Evolutionary conservation across 2,888 invertebrate genomes (phyloP), one percentile per base, ranked within the genome.

Genomic region (Lysandra bellargus): DNA sequence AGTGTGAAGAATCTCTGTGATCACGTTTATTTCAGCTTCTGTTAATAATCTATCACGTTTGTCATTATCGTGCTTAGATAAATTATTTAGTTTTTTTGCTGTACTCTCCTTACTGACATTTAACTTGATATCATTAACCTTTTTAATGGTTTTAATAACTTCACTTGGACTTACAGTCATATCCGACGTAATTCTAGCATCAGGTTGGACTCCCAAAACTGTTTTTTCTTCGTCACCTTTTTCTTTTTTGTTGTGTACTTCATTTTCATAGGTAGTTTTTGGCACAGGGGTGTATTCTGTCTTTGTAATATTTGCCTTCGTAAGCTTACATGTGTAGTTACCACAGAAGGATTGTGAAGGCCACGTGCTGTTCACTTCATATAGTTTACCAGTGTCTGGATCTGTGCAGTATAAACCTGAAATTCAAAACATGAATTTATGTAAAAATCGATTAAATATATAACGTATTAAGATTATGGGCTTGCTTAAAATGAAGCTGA

Each of bases 401-500:
- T 95, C 95, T 82, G 90, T 88, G 82, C 95, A 95, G 84, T 87
- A 91, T 64, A 89, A 85, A 7, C 86, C 95, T 95, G 92, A 49
- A 93, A 92, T 74, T 79, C 33, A 80, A 81, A 33, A 4, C 33
- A 64, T 30, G 3, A 30, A 12, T 9, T 30, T 23, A 6, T 61
- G n/a, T 57, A 57, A 57, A 14, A 44, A 53, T 0, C 14, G 14
- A 53, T 53, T 2, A 53, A n/a, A n/a, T n/a, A 53, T 53, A 53
- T 14, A 12, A 53, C 14, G 4, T 14, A 53, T 53, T 2, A 0
- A 53, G 3, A 53, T 53, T 53, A 53, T 9, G 2, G 14, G 53
- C 2, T 53, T 40, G 40, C 6, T 40, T 40, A 40, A 40, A 40
- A 40, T 6, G 6, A 40, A 40, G 1, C 9, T 44, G 44, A 44